Base-by-base conservation (phyloP, 2,797 vertebrate species). In the Micromesistius poutassou region DNA sequence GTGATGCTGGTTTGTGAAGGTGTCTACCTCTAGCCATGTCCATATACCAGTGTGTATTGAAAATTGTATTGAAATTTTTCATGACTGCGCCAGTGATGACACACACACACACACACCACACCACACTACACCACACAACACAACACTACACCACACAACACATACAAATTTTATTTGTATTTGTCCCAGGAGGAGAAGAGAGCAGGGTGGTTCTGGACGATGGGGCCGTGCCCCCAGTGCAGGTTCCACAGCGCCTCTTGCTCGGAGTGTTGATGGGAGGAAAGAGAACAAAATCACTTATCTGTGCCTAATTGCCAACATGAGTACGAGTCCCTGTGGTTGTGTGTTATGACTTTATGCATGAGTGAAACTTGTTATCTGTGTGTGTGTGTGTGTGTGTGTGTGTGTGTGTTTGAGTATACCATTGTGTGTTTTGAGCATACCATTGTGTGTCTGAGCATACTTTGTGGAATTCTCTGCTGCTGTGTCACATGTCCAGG, bases 161-260 rank as follows among this genome's bases (percentile, higher is more conserved):
- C n/a, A n/a, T n/a, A n/a, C n/a, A n/a, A n/a, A n/a, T n/a, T n/a
- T n/a, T n/a, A n/a, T n/a, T n/a, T n/a, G n/a, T n/a, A n/a, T n/a
- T n/a, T n/a, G n/a, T n/a, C 83, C 88, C 79, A 79, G 62, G 78
- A 90, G 87, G 84, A 80, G 82, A 89, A 85, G 79, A 73, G 89
- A 89, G 89, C 86, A 81, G 71, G n/a, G 10, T 71, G 83, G 75
- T 85, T 85, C 90, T 81, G 86, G 89, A 86, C 86, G 83, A 82
- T 12, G 76, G 86, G 62, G 83, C 76, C 76, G 77, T 28, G 72
- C 74, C 1, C 76, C 76, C 31, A 8, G 19, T 46, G 13, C 55
- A 13, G 46, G 70, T 70, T 77, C 28, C 8, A 66, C 77, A 72
- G 50, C 72, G 86, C 68, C 68, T 76, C 80, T 87, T 78, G 31